phyloP scores from a whole-genome alignment of 2,797 vertebrate genomes.

The Hirundo rustica region DNA sequence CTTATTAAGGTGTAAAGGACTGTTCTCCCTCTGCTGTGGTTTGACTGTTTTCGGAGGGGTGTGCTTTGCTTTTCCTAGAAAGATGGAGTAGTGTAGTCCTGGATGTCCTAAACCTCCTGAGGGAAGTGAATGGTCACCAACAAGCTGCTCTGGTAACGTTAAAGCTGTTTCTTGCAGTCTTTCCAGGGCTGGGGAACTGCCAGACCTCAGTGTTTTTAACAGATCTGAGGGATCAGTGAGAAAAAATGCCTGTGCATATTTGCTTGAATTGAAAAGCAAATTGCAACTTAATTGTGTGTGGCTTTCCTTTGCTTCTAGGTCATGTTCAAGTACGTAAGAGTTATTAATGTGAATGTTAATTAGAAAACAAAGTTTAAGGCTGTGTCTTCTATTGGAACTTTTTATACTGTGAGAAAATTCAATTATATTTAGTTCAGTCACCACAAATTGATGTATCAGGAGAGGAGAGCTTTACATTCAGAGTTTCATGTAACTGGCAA shows the following conservation, averaged over 20 bases:
- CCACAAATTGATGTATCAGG: background rate
- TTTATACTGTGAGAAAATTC: background rate
- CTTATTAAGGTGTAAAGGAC: background rate
- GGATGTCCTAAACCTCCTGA: background rate
- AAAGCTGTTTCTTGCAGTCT: background rate
- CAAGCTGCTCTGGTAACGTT: background rate
- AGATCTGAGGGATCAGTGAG: background rate
- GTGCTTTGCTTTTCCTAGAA: background rate
- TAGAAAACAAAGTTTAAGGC: background rate
- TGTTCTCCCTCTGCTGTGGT: background rate
- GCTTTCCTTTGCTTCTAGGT: background rate
- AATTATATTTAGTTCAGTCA: background rate
- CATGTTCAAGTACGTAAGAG: background rate
- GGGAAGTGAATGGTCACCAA: background rate
- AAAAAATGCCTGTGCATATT: background rate
- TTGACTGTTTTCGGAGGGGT: background rate
- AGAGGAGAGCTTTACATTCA: background rate
- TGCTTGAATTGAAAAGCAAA: constrained; percentile 16
- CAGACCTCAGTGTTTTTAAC: constrained; percentile 25
- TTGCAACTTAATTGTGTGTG: background rate
- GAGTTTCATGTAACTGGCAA: background rate
- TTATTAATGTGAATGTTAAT: background rate
- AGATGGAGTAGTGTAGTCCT: background rate
- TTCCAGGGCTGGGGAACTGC: background rate
- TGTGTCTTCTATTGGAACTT: background rate